Base-by-base conservation (phyloP, 2,797 vertebrate genomes). In the Pachyuromys duprasi region DNA sequence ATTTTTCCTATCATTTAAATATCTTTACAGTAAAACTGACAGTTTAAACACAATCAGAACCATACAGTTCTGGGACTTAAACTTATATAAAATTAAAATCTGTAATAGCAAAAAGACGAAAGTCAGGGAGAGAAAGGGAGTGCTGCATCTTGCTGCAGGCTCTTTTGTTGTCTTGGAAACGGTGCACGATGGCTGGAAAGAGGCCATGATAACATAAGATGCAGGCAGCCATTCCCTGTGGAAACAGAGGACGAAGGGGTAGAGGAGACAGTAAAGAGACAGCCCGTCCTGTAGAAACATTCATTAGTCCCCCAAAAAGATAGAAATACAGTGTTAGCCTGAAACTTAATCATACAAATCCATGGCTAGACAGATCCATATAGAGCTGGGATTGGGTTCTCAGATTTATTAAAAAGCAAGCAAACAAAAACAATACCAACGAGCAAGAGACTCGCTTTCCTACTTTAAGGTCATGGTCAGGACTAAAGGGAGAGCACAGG, bases 1-100 rank as follows among this genome's bases (percentile, higher is more conserved):
- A 55, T 63, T 88, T 53, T 26, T 83, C 55, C 42, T 60, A 26
- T 39, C 84, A 65, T 79, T 90, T 83, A 90, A 92, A 62, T 83
- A n/a, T 67, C 12, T 76, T 24, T 79, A 79, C 83, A 82, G 60
- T 65, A n/a, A 31, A 63, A 62, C 1, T 6, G 28, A 42, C 39
- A 55, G 2, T 78, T 91, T 55, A 90, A 87, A 92, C 67, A 91
- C 79, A 94, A 76, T 79, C 33, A 62, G 83, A 95, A 28, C 60
- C 62, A n/a, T 94, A 60, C 3, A 42, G 20, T n/a, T 45, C 62
- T 67, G 22, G 67, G 2, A 79, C 67, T 86, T 79, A 72, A 87
- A 69, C n/a, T 36, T 31, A 55, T 0, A 0, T 60, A 70, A 72
- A 91, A 94, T 22, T 63, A 57, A 91, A 92, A 90, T 20, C 20